Conservation (phyloP, 35 echinoderm and acorn worm genomes). For the Apostichopus parvimensis region DNA sequence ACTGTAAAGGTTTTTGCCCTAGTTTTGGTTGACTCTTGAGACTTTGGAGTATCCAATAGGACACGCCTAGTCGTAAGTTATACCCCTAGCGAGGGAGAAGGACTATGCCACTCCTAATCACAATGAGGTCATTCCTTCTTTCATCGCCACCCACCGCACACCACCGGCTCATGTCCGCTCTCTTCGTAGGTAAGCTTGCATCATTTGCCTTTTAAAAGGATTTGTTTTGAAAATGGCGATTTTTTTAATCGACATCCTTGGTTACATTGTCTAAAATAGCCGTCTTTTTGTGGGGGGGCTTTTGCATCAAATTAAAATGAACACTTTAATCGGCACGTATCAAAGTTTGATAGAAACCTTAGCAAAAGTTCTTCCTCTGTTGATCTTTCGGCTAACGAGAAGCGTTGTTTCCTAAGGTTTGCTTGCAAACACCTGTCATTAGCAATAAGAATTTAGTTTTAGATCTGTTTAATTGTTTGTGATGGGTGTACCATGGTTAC, state of each 20-base stretch:
- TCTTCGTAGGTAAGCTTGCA: constrained; percentile 1
- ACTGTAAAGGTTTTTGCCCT: not conserved
- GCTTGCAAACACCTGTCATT: constrained; percentile 6
- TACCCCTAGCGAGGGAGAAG: constrained; percentile 26
- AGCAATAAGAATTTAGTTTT: not conserved
- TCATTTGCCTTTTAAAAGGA: not conserved
- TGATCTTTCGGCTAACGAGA: not conserved
- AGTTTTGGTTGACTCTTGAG: not conserved
- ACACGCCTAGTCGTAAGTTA: constrained; percentile 23
- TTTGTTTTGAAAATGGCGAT: not conserved
- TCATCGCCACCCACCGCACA: not conserved
- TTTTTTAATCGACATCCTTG: not conserved
- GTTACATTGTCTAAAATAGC: not conserved
- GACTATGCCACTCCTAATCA: not conserved
- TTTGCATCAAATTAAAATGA: constrained; percentile 4
- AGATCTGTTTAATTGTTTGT: not conserved
- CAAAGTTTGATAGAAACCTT: not conserved
- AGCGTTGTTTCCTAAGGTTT: not conserved
- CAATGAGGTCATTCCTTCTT: constrained; percentile 26
- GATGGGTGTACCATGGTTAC: not conserved
- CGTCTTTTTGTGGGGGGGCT: not conserved
- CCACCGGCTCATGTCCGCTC: not conserved
- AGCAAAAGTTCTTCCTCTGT: not conserved
- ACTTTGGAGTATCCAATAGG: constrained; percentile 13
- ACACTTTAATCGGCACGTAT: not conserved